phyloP scores from a whole-genome alignment of 1,140 invertebrate genomes.

The Belonocnema kinseyi region DNA sequence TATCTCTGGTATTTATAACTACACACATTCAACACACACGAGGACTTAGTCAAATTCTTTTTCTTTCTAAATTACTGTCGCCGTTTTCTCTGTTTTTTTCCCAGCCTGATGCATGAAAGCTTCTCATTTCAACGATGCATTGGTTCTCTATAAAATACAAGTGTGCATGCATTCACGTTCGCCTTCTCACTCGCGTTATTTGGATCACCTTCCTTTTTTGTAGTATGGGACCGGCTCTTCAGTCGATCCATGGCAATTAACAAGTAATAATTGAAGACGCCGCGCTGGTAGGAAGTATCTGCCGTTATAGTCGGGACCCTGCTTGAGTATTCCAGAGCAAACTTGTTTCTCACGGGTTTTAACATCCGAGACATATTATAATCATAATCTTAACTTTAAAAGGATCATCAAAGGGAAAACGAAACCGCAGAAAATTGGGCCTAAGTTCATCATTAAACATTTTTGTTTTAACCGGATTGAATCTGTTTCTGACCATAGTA shows the following conservation, averaged over 20 bases:
- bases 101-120: not conserved
- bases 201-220: constrained; percentile 1
- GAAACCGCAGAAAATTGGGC: too few relatives aligned
- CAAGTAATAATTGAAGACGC: constrained; percentile 27
- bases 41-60: constrained; percentile 2
- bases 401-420: not conserved
- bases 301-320: not conserved
- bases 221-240: constrained; percentile 15
- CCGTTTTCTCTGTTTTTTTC: not conserved
- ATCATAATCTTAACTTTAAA: not conserved
- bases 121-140: not conserved
- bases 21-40: constrained; percentile 16
- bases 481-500: too few relatives aligned
- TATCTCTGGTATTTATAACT: constrained; percentile 22
- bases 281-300: constrained; percentile 17
- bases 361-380: constrained; percentile 10
- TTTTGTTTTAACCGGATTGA: too few relatives aligned
- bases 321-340: constrained; percentile 18
- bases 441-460: too few relatives aligned
- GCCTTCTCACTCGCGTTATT: not conserved
- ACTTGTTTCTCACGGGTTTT: constrained; percentile 24
- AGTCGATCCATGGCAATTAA: constrained; percentile 28
- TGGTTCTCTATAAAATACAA: not conserved
- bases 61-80: constrained; percentile 4
- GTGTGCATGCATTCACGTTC: too few relatives aligned